Base-by-base conservation (phyloP, 2,113 vertebrate genomes). In the Poecilia latipinna region DNA sequence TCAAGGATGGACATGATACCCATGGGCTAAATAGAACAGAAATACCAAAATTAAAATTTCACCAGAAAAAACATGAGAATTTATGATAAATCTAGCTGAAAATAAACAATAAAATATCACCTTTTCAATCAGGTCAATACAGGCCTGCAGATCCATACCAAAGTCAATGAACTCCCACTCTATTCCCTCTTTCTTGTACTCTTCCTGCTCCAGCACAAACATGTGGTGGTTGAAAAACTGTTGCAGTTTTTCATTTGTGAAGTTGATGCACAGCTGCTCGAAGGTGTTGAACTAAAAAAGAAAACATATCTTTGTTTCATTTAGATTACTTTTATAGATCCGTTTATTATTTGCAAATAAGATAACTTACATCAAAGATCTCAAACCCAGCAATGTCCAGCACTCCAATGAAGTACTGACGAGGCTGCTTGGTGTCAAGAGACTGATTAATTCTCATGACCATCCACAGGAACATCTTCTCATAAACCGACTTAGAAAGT, bases 91-190 rank as follows among this genome's bases (percentile, higher is more conserved):
- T 37, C n/a, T 65, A 4, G 5, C 1, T 22, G 10, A 22, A 63
- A 63, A n/a, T 44, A 10, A 0, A 63, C 79, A 54, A 24, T 54
- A 2, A 1, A 54, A 54, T n/a, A n/a, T 72, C 69, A 96, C 95
- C 95, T 96, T 96, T 84, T 96, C 95, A 83, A 96, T 95, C 42
- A 96, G 93, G 83, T 96, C 94, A 26, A 95, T 95, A 74, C 96
- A 96, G 82, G 95, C 96, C 79, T 96, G 94, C 61, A 96, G 82
- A 74, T 96, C 94, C 86, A 96, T 95, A 6, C 95, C 95, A 69
- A 96, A 96, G 76, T 96, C 96, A 19, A 95, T 96, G 80, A 96
- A 94, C 80, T 31, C 88, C 94, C 86, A 96, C 86, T 95, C 92
- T 13, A 95, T 95, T 54, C 94, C 95, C 68, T 96, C 94, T 73